Conservation (phyloP, 2,888 invertebrate genomes). For the Adela reaumurella region DNA sequence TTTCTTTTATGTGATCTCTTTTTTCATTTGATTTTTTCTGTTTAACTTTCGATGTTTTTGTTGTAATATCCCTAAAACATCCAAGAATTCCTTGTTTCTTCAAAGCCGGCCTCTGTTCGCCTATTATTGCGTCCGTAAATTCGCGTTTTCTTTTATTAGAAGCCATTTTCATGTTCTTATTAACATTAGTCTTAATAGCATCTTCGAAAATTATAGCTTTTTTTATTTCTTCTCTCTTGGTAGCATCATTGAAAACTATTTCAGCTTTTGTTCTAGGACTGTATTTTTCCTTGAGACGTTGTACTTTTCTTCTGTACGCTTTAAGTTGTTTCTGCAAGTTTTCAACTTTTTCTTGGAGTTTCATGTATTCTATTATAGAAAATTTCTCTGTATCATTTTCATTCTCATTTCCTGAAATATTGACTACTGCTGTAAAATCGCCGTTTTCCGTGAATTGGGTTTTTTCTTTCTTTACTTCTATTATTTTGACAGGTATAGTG, state of each 20-base stretch:
- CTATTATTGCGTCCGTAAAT: slow-evolving; percentile 1
- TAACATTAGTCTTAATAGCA: background rate
- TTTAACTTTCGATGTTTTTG: background rate
- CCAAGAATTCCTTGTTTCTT: slow-evolving; percentile 1
- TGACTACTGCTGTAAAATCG: background rate
- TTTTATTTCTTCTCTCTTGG: slow-evolving; percentile 1
- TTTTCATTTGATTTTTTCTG: background rate
- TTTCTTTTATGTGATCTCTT: background rate
- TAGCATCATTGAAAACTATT: background rate
- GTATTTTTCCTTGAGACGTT: background rate
- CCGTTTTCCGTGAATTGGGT: background rate
- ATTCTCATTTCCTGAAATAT: background rate
- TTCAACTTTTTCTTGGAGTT: slow-evolving; percentile 1
- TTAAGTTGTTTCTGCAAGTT: slow-evolving; percentile 1
- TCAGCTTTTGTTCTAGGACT: background rate
- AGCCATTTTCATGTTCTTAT: slow-evolving; percentile 1
- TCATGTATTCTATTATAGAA: background rate
- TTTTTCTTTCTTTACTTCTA: background rate
- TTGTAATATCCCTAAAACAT: slow-evolving; percentile 1
- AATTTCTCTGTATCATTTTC: background rate
- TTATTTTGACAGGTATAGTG: no score
- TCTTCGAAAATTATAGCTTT: background rate
- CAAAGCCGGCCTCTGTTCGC: slow-evolving; percentile 1
- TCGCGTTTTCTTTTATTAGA: background rate
- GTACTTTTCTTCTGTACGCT: slow-evolving; percentile 1